Percentiles rank a stretch among this genome's conserved stretches.
Evolutionary conservation across 2,888 invertebrate species (phyloP).

Genomic region (Helleia helle): DNA sequence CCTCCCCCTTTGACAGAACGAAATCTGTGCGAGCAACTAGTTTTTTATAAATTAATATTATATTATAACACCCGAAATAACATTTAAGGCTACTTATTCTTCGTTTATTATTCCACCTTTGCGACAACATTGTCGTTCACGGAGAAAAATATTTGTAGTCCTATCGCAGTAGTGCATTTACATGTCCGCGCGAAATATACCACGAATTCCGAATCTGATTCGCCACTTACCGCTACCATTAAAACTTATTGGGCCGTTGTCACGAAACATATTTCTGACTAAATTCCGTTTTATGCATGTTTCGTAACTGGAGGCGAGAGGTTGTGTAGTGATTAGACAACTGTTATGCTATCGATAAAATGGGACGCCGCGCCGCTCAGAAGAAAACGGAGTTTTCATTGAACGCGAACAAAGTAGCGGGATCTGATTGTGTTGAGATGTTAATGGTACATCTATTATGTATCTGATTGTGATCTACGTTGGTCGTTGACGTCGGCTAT

Average conservation of each 20-base stretch:
- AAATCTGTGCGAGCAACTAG: too few species aligned
- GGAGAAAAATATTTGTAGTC: neutral
- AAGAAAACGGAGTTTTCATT: slow-evolving; percentile 5
- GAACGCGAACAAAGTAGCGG: slow-evolving; percentile 1
- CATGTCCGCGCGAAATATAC: slow-evolving; percentile 7
- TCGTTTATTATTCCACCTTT: neutral
- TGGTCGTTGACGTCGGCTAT: neutral
- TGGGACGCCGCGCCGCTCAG: neutral
- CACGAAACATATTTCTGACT: slow-evolving; percentile 18
- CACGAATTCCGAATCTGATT: slow-evolving; percentile 18
- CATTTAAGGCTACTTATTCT: too few species aligned
- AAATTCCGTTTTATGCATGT: slow-evolving; percentile 2
- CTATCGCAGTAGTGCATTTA: slow-evolving; percentile 2
- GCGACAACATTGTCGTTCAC: neutral
- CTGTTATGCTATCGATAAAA: slow-evolving; percentile 4
- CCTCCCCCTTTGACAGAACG: too few species aligned
- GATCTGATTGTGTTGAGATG: neutral
- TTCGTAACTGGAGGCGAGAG: neutral
- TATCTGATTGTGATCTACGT: neutral
- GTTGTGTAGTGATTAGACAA: slow-evolving; percentile 2
- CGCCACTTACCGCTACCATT: slow-evolving; percentile 17
- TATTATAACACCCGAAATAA: too few species aligned
- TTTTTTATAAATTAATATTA: too few species aligned
- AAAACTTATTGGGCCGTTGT: slow-evolving; percentile 19
- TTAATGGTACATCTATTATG: neutral